These are phyloP conservation scores for Molossus alvarezi DNA, from an alignment of 2,797 vertebrate genomes.

Conservation along the genomic window DNA sequence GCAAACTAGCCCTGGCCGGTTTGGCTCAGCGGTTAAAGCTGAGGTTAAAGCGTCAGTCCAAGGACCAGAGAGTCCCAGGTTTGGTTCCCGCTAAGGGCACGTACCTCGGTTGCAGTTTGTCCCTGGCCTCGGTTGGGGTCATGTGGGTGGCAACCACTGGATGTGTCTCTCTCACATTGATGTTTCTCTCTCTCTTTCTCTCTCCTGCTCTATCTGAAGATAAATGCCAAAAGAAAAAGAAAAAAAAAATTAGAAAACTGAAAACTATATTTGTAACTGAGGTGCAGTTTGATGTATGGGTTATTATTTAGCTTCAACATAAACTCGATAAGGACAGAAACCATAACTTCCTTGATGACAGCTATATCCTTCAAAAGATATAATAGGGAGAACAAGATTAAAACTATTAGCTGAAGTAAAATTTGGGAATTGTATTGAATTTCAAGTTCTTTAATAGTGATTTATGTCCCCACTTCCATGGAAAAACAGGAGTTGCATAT, in stretches of 20 bases:
- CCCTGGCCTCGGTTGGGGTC: no score
- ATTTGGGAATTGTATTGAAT: background rate
- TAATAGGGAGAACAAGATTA: background rate
- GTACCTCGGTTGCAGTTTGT: no score
- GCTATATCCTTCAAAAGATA: background rate
- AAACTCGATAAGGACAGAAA: background rate
- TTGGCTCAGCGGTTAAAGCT: no score
- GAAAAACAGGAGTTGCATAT: background rate
- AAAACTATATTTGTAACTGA: background rate
- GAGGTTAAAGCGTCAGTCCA: no score
- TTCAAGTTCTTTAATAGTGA: background rate
- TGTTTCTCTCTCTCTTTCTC: no score
- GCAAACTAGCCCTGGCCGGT: no score
- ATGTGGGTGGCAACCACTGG: no score
- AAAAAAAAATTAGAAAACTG: background rate
- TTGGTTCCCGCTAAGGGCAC: no score
- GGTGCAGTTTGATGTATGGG: background rate
- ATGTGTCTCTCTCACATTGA: no score
- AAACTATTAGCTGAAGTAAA: background rate
- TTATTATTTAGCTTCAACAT: background rate
- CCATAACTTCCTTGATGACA: background rate
- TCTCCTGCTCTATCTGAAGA: no score
- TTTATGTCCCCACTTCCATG: background rate
- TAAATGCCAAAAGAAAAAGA: no score
- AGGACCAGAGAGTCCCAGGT: no score